Base-by-base conservation (phyloP, 2,113 vertebrate genomes). In the Cyprinus carpio region DNA sequence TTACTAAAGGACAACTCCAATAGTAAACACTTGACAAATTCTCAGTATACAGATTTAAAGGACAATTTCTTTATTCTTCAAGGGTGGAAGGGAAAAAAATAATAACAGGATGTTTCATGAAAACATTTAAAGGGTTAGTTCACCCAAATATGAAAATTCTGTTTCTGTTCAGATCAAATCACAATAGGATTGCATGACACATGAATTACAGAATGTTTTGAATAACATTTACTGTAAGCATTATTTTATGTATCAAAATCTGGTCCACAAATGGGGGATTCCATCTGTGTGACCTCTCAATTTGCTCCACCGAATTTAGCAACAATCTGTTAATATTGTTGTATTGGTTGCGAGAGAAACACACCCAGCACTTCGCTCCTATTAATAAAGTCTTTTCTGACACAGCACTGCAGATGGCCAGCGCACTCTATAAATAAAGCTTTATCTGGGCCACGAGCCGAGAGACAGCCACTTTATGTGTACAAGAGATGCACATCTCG, bases 361-460 rank as follows among this genome's bases (percentile, higher is more conserved):
- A 82, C 43, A 82, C 46, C 46, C 43, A 54, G 18, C 7, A 29
- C 60, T 51, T 69, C 40, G 62, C 69, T 84, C 85, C 78, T 84
- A 46, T 87, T 86, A 76, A 77, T 76, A 72, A 82, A 62, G 43
- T 29, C 27, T 85, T 84, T 84, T 16, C 85, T 89, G 86, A 81
- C 54, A 40, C 71, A 78, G 60, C 69, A 74, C 60, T 11, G 29
- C 83, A 78, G 62, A 77, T 78, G 79, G 64, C 82, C 65, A 87
- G 78, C 7, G 13, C 65, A 51, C 62, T 80, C 93, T 94, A 94
- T 92, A 94, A 94, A 94, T 94, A 94, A 75, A 82, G 72, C 81
- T 75, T 75, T 86, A 89, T 87, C 86, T 89, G 82, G 88, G 88
- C 84, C 84, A 87, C 0, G 76, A 75, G 46, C 64, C 43, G 71